A percentile compares a stretch with the other conserved stretches of the same genome.
phyloP scores from a whole-genome alignment of 2,797 vertebrate genomes.

The Myotis myotis region DNA sequence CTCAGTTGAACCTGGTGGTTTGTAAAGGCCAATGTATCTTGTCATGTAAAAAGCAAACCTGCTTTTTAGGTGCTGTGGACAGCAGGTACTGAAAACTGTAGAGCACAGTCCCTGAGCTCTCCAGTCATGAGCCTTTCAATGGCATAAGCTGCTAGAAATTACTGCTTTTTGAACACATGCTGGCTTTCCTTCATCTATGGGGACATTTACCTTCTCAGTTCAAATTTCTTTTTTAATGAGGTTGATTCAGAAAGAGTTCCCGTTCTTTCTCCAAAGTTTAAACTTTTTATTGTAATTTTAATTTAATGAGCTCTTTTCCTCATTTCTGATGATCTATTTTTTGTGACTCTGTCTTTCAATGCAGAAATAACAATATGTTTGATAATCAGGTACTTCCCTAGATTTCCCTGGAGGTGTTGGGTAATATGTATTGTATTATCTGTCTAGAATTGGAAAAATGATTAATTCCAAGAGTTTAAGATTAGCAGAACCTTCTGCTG shows the following conservation, averaged over 20 bases:
- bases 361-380: neutral
- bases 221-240: neutral
- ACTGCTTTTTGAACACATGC: neutral
- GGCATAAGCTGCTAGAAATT: neutral
- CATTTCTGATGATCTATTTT: constrained; percentile 6
- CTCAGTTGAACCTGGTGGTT: neutral
- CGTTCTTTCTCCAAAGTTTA: neutral
- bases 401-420: neutral
- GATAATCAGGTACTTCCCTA: neutral
- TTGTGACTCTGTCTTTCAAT: neutral
- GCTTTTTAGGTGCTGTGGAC: neutral
- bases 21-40: neutral
- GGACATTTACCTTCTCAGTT: neutral
- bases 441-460: neutral
- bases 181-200: neutral
- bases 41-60: neutral
- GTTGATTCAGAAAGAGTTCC: neutral
- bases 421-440: neutral
- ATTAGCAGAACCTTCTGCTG: neutral
- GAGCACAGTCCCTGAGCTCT: neutral
- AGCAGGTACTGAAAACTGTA: neutral
- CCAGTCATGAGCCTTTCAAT: neutral
- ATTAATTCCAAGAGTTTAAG: constrained; percentile 2
- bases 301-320: neutral
- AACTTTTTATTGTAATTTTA: constrained; percentile 43